phyloP scores from a whole-genome alignment of 2,888 invertebrate species.

The Allacma fusca region DNA sequence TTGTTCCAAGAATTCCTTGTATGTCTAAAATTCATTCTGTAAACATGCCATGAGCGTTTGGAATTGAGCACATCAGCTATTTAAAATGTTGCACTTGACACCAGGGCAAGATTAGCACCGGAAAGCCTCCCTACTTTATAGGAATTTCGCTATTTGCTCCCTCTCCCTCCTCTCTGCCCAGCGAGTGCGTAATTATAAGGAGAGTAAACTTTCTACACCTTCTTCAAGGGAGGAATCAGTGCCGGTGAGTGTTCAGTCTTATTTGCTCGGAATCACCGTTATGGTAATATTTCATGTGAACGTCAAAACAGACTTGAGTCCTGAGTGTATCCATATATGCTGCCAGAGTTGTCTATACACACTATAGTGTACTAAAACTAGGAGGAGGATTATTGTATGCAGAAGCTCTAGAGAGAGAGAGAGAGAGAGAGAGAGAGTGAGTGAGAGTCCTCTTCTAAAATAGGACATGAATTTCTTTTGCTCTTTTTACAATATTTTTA shows the following conservation, averaged over 20 bases:
- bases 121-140: too few relatives aligned
- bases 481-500: slow-evolving; percentile 14
- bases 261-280: not conserved
- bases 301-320: slow-evolving; percentile 16
- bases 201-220: too few relatives aligned
- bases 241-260: not conserved
- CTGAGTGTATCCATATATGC: not conserved
- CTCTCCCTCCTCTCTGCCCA: not conserved
- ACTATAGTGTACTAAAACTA: not conserved
- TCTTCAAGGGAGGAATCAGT: not conserved
- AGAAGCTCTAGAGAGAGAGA: not conserved
- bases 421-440: not conserved
- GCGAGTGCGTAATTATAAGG: too few relatives aligned
- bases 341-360: not conserved
- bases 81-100: not conserved
- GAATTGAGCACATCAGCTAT: not conserved
- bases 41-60: not conserved
- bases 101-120: not conserved
- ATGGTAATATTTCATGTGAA: slow-evolving; percentile 18
- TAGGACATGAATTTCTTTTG: not conserved
- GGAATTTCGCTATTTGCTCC: not conserved
- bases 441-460: slow-evolving; percentile 15
- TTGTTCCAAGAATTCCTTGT: slow-evolving; percentile 2
- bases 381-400: not conserved
- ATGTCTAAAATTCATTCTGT: not conserved